Conservation (phyloP, 2,888 invertebrate species). For the Disparrhopalites patrizii region DNA sequence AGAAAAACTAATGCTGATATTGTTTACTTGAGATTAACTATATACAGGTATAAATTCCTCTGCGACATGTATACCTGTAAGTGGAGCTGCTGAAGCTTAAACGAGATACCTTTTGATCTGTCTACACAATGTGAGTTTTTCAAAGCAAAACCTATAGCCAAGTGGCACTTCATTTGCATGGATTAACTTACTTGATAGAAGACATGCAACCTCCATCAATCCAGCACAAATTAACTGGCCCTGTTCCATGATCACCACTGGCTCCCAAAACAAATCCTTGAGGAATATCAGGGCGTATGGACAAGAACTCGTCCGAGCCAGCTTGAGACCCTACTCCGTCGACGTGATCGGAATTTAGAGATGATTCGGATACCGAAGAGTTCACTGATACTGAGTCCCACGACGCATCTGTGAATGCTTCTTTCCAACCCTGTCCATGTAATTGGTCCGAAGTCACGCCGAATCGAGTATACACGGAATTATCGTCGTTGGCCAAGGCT, state of each 20-base stretch:
- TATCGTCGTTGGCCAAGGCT: slow-evolving; percentile 40
- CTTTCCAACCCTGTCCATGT: slow-evolving; percentile 43
- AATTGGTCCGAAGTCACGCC: slow-evolving; percentile 40
- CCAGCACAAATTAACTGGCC: slow-evolving; percentile 37
- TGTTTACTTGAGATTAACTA: too few relatives aligned
- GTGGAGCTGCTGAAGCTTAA: too few relatives aligned
- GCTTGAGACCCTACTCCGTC: slow-evolving; percentile 12
- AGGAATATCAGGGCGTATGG: slow-evolving; percentile 35
- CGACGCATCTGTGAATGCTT: slow-evolving; percentile 32
- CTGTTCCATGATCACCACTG: neutral
- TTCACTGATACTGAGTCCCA: slow-evolving; percentile 38
- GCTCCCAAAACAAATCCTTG: slow-evolving; percentile 19
- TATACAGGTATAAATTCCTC: too few relatives aligned
- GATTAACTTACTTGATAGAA: slow-evolving; percentile 27
- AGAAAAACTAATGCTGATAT: too few relatives aligned
- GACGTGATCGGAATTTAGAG: slow-evolving; percentile 33
- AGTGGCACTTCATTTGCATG: neutral
- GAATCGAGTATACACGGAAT: slow-evolving; percentile 31
- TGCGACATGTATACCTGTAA: too few relatives aligned
- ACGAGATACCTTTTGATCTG: too few relatives aligned
- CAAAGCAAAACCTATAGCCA: neutral
- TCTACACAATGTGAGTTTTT: neutral
- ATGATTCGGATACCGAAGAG: slow-evolving; percentile 31
- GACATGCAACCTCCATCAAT: slow-evolving; percentile 43
- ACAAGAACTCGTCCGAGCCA: neutral